Percentiles rank a stretch among this genome's conserved stretches.
Evolutionary conservation across 2,113 vertebrate genomes (phyloP).

Genomic region (Trematomus loennbergii): DNA sequence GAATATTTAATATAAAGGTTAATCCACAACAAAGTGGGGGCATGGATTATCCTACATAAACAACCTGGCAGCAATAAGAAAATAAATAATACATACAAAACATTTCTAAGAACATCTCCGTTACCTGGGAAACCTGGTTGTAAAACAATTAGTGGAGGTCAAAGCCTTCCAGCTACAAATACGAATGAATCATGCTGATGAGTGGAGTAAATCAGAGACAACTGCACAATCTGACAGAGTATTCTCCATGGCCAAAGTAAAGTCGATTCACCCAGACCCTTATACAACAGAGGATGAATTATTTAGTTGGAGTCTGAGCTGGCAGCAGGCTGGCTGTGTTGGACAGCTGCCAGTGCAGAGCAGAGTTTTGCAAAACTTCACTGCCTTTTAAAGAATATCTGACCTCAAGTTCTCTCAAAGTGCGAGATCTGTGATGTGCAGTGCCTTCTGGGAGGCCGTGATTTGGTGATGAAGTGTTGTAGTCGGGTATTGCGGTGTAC

Average conservation of each 20-base stretch:
- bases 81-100: neutral
- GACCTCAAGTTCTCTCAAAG: conserved; percentile 32
- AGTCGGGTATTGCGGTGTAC: neutral
- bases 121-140: neutral
- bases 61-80: neutral
- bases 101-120: neutral
- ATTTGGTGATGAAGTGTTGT: conserved; percentile 41
- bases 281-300: conserved; percentile 33
- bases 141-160: neutral
- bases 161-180: neutral
- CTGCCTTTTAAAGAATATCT: conserved; percentile 14
- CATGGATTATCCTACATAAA: neutral
- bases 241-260: neutral
- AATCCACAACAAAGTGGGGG: neutral
- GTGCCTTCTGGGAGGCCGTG: conserved; percentile 20
- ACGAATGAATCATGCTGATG: neutral
- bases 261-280: neutral
- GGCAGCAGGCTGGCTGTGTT: conserved; percentile 1
- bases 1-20: conserved; percentile 2
- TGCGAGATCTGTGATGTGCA: conserved; percentile 38
- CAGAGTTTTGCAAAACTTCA: conserved; percentile 30
- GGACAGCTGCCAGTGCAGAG: conserved; percentile 15
- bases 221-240: neutral
- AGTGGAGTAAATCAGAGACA: neutral
- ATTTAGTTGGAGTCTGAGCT: conserved; percentile 31